These are phyloP conservation scores for Diplolepis rosae DNA, from an alignment of 2,888 invertebrate genomes.

Conservation along the genomic window DNA sequence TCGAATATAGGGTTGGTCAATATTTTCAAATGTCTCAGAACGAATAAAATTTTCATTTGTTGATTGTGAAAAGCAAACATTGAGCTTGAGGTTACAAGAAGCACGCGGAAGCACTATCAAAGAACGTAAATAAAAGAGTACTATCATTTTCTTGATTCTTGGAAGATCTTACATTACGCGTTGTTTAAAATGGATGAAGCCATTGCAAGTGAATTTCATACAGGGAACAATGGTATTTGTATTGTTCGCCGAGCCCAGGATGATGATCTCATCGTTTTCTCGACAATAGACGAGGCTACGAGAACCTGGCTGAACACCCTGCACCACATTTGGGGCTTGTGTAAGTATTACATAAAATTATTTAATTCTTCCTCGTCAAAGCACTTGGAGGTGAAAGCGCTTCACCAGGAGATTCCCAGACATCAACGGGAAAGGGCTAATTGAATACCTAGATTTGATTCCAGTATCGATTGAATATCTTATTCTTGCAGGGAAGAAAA, in stretches of 20 bases:
- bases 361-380: too few species aligned
- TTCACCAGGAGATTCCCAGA: too few species aligned
- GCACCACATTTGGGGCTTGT: slow-evolving; percentile 64
- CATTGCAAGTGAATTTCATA: neutral
- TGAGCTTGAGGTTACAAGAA: neutral
- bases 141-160: neutral
- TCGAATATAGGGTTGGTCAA: neutral
- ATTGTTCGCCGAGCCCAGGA: slow-evolving; percentile 29
- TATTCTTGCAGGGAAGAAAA: slow-evolving; percentile 76
- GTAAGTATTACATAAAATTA: slow-evolving; percentile 52
- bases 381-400: too few species aligned
- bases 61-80: neutral
- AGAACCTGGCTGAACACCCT: slow-evolving; percentile 62
- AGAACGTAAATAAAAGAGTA: neutral
- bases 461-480: too few species aligned
- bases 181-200: slow-evolving; percentile 27
- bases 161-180: neutral
- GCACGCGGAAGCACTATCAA: neutral
- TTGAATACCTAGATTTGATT: too few species aligned
- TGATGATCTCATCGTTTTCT: slow-evolving; percentile 52
- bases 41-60: neutral
- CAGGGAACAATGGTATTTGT: slow-evolving; percentile 5
- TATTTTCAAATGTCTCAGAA: neutral
- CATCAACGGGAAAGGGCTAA: too few species aligned
- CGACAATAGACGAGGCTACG: slow-evolving; percentile 61